These are phyloP conservation scores for Drosophila neonasuta DNA, from an alignment of 2,888 invertebrate genomes.

Conservation along the genomic window DNA sequence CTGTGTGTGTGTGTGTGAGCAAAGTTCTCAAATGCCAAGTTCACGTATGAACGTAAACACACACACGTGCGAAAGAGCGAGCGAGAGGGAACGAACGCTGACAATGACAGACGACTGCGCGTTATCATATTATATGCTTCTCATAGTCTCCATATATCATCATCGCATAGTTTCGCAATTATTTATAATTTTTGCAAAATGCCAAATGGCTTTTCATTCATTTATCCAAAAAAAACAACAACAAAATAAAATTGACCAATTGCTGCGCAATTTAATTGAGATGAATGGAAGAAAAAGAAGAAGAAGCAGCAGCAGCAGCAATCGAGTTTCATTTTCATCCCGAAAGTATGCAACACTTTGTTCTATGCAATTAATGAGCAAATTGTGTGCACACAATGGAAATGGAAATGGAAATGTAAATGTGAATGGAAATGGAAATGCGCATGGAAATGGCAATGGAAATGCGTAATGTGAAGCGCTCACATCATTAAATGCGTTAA, in stretches of 20 bases:
- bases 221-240: not conserved
- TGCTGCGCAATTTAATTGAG: no score
- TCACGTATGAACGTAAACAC: conserved; percentile 17
- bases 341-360: not conserved
- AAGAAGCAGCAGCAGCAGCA: no score
- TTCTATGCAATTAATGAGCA: not conserved
- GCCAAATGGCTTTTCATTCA: conserved; percentile 14
- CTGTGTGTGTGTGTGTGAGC: conserved; percentile 5
- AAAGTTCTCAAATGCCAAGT: conserved; percentile 27
- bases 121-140: conserved; percentile 10
- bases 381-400: no score
- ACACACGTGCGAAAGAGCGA: not conserved
- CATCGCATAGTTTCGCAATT: conserved; percentile 10
- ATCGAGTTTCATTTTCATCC: no score
- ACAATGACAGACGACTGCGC: not conserved
- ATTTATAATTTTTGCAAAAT: conserved; percentile 25
- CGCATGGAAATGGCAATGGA: no score
- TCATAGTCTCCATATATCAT: conserved; percentile 2
- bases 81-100: not conserved
- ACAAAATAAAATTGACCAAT: no score
- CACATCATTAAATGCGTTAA: no score
- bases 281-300: no score
- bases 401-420: no score
- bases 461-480: no score
- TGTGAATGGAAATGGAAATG: no score